These are phyloP conservation scores for Nannoperca australis DNA, from an alignment of 2,797 vertebrate species.

Conservation along the genomic window DNA sequence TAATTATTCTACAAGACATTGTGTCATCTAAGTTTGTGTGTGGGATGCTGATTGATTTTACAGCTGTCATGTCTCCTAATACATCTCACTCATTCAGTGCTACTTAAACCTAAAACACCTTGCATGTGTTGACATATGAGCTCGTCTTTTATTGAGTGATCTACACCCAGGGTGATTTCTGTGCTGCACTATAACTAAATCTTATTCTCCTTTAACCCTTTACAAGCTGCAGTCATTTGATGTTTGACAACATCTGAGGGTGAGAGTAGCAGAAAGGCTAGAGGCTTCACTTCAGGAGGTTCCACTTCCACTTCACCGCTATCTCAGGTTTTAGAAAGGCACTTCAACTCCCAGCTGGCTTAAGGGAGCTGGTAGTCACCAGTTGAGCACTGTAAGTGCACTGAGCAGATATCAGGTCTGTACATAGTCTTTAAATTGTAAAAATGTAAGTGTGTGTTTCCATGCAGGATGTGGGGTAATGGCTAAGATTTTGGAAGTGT, in stretches of 20 bases:
- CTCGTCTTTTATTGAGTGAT: background rate
- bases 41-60: slow-evolving; percentile 24
- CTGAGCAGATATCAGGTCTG: background rate
- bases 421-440: background rate
- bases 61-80: slow-evolving; percentile 37
- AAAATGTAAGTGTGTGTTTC: background rate
- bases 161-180: background rate
- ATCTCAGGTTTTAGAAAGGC: slow-evolving; percentile 37
- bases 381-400: background rate
- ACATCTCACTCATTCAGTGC: slow-evolving; percentile 9
- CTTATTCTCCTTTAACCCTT: slow-evolving; percentile 25
- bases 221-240: slow-evolving; percentile 36
- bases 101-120: slow-evolving; percentile 13
- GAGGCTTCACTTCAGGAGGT: slow-evolving; percentile 55
- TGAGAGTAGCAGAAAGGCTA: slow-evolving; percentile 35
- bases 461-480: background rate
- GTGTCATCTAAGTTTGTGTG: slow-evolving; percentile 18
- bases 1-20: slow-evolving; percentile 28
- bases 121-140: background rate
- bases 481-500: too few relatives aligned
- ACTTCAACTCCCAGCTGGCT: slow-evolving; percentile 31
- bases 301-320: slow-evolving; percentile 21
- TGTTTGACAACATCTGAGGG: slow-evolving; percentile 41
- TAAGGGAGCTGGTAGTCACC: slow-evolving; percentile 23
- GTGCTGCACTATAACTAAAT: slow-evolving; percentile 21